Evolutionary conservation across 2,797 vertebrate genomes (phyloP), one percentile per base, ranked within the genome.

Genomic region (Rallus crepitans): DNA sequence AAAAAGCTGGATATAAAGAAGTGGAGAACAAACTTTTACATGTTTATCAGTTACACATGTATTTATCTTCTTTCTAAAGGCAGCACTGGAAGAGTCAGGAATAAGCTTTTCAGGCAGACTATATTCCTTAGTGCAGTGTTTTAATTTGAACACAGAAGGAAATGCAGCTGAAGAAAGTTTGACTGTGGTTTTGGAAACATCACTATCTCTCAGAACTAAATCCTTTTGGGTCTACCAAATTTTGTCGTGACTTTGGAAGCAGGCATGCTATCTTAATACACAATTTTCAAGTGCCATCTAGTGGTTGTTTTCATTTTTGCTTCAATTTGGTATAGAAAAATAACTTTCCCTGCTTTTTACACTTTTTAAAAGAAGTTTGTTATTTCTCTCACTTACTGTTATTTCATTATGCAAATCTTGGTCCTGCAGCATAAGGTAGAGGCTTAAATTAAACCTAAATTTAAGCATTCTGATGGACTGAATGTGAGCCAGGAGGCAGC

Each of bases 251-350:
- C 68, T 94, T 65, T 66, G 28, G 76, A 27, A 66, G 20, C 24
- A 90, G 40, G 55, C 6, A 8, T 18, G 65, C 1, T 24, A 57
- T 39, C 64, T 91, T 73, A 59, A 94, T 84, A 94, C 2, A 55
- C 63, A 96, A 97, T 92, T 95, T 96, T 77, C 84, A 97, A 96
- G 94, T 94, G 98, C 97, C 98, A 98, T 56, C 98, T 98, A 98
- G 98, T 98, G 98, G 97, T 84, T 76, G 37, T 42, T 95, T 93
- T 94, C 30, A 57, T 84, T 61, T 87, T 79, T 33, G 82, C 90
- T 95, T 77, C 61, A 55, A n/a, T n/a, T n/a, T 42, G 5, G 8
- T 71, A 75, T 57, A 79, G 25, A n/a, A 75, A 78, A 60, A 7
- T 30, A 66, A 27, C n/a, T 65, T 87, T 30, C 9, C 8, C 8